Evolutionary conservation across 2,797 vertebrate genomes (phyloP), one percentile per base, ranked within the genome.

Genomic region (Lutjanus argentimaculatus): DNA sequence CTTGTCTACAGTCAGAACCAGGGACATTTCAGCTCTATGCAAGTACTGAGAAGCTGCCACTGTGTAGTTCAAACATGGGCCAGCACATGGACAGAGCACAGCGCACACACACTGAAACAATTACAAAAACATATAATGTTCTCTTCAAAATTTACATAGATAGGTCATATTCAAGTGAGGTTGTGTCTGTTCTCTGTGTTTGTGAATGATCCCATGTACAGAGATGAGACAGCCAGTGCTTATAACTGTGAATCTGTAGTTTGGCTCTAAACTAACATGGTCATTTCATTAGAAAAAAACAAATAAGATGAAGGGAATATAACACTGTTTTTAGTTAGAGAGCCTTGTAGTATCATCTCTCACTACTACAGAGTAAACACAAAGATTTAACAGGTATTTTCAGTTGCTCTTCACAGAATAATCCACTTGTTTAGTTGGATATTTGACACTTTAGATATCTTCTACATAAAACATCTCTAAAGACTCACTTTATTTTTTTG

Each of bases 81-180:
- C 77, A 79, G 62, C 66, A 62, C 57, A 25, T 52, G 66, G 70
- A 75, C 14, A 8, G 42, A 75, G 48, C 65, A 71, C 22, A 2
- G 55, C 46, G 15, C 45, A 70, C 36, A 62, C 25, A 66, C 22
- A 45, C 21, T 9, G 6, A 72, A 43, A 68, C 42, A 42, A 7
- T 42, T 19, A 70, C 45, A 58, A 53, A 69, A 58, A 57, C 0
- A 57, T 16, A 6, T 2, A 64, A 77, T 21, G 40, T 65, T 59
- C n/a, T 65, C 19, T 57, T 77, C 16, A 67, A 70, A 52, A 48
- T 82, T 49, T 82, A 72, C 48, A 83, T 30, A 40, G 19, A 72
- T 49, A 81, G 70, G 43, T 64, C 81, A 59, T 66, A 65, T 67
- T 61, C 57, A 82, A 42, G 52, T 77, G 72, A 84, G 72, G 67